Conservation (phyloP, 2,113 vertebrate species). For the Perca flavescens region DNA sequence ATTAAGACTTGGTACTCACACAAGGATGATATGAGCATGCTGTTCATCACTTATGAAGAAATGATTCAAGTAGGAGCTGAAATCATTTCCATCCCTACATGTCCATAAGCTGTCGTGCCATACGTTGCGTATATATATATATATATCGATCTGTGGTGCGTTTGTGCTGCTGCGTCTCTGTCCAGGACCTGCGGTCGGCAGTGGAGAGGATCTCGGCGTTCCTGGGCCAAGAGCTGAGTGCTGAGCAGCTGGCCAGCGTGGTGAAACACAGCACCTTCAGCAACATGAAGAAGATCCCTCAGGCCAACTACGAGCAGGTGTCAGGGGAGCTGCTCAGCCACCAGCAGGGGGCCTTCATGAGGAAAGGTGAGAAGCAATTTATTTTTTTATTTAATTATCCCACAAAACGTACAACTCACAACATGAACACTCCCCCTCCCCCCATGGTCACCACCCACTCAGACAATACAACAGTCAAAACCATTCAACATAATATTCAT, state of each 20-base stretch:
- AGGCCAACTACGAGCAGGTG: slow-evolving; percentile 64
- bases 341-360: slow-evolving; percentile 68
- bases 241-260: slow-evolving; percentile 60
- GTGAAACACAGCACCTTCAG: slow-evolving; percentile 74
- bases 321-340: slow-evolving; percentile 52
- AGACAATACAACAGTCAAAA: too few relatives aligned
- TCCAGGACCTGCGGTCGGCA: slow-evolving; percentile 67
- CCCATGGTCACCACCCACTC: too few relatives aligned
- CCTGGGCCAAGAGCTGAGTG: slow-evolving; percentile 65
- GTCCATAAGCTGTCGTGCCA: not conserved
- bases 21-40: slow-evolving; percentile 74
- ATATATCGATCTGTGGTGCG: not conserved
- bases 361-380: slow-evolving; percentile 69
- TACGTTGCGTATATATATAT: not conserved
- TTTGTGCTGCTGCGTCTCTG: not conserved
- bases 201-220: slow-evolving; percentile 68
- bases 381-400: too few relatives aligned
- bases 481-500: too few relatives aligned
- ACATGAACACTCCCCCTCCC: too few relatives aligned
- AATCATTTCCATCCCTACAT: not conserved
- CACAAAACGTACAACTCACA: too few relatives aligned
- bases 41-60: slow-evolving; percentile 79
- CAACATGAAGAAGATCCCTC: slow-evolving; percentile 73
- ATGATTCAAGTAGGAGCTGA: slow-evolving; percentile 72
- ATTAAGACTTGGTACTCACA: slow-evolving; percentile 73